phyloP scores from a whole-genome alignment of 2,797 vertebrate species.

The Momotus momota region DNA sequence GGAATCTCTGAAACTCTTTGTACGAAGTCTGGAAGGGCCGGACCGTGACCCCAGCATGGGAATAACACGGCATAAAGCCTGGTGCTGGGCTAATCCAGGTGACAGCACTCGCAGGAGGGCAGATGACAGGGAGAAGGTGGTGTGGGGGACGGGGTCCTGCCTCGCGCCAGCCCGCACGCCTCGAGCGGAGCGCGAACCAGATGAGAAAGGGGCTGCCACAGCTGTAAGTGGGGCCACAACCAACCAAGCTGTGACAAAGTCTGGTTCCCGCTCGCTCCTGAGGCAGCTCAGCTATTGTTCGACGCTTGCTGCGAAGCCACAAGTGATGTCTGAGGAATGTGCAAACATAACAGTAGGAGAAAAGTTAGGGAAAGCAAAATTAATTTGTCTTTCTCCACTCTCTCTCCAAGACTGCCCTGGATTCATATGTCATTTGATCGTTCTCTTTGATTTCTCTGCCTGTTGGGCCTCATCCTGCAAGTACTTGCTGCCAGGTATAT shows the following conservation, averaged over 20 bases:
- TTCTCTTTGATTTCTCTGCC: slow-evolving; percentile 12
- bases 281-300: slow-evolving; percentile 65
- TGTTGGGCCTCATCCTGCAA: slow-evolving; percentile 6
- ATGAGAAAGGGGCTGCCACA: slow-evolving; percentile 34
- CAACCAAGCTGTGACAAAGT: slow-evolving; percentile 40
- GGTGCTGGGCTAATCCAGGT: not conserved
- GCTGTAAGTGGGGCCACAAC: slow-evolving; percentile 47
- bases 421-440: not conserved
- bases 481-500: slow-evolving; percentile 34
- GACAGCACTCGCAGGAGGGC: not conserved
- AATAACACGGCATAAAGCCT: slow-evolving; percentile 2
- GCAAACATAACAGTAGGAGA: slow-evolving; percentile 65
- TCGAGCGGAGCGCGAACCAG: not conserved
- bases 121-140: not conserved
- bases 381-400: slow-evolving; percentile 66
- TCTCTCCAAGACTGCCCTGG: slow-evolving; percentile 28
- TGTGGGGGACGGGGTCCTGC: rapidly evolving
- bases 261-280: slow-evolving; percentile 56
- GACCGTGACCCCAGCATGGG: not conserved
- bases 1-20: slow-evolving; percentile 41
- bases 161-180: rapidly evolving
- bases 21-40: slow-evolving; percentile 42
- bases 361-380: slow-evolving; percentile 68
- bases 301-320: slow-evolving; percentile 64
- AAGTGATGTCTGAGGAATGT: slow-evolving; percentile 69